Percentiles rank a stretch among this genome's conserved stretches.
These are phyloP conservation scores for Diorhabda elongata DNA, from an alignment of 1,140 invertebrate genomes.

Conservation along the genomic window DNA sequence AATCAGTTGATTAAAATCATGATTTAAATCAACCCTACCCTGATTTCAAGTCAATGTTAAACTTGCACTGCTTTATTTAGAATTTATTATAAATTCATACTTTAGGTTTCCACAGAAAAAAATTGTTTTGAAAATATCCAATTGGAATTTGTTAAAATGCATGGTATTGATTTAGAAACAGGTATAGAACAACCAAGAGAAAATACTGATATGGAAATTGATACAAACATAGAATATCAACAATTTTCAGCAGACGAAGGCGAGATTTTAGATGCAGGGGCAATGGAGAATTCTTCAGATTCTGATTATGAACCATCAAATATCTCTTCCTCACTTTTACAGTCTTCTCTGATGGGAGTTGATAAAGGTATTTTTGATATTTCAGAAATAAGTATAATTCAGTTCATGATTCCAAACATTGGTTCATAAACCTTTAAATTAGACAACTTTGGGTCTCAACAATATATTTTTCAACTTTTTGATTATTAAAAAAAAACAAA, in stretches of 20 bases:
- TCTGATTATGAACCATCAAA: conserved; percentile 34
- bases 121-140: conserved; percentile 37
- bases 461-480: no score
- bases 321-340: not conserved
- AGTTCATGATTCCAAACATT: no score
- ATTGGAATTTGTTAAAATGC: conserved; percentile 42
- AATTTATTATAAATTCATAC: not conserved
- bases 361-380: no score
- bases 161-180: conserved; percentile 28
- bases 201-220: conserved; percentile 22
- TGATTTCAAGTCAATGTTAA: no score
- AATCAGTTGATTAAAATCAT: no score
- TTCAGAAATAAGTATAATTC: no score
- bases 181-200: conserved; percentile 21
- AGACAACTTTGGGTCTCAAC: no score
- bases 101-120: conserved; percentile 18
- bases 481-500: no score
- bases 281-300: conserved; percentile 36
- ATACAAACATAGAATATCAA: conserved; percentile 12
- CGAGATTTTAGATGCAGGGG: conserved; percentile 34
- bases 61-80: no score
- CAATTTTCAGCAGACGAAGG: conserved; percentile 19
- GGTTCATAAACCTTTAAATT: no score
- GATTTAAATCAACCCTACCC: no score
- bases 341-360: no score